Conservation (phyloP, 2,113 vertebrate species). For the Tenebrosternarchus preto region DNA sequence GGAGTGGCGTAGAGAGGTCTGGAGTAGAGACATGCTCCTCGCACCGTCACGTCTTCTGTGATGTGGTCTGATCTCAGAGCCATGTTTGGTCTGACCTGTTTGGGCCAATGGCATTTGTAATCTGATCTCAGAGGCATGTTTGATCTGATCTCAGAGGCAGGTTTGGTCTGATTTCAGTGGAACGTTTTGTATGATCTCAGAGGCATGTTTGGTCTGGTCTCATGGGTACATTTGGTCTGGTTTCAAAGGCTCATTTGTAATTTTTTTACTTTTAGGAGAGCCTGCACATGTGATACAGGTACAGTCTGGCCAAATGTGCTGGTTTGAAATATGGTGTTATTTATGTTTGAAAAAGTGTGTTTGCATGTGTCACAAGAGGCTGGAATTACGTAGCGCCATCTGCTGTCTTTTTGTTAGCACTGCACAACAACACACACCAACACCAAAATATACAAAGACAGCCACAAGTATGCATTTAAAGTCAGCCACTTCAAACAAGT, state of each 20-base stretch:
- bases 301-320: background rate
- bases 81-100: no score
- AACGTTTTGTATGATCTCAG: no score
- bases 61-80: no score
- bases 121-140: no score
- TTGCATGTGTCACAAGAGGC: conserved; percentile 13
- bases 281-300: background rate
- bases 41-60: no score
- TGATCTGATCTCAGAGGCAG: no score
- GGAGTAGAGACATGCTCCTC: no score
- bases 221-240: background rate
- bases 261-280: background rate
- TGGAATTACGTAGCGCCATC: conserved; percentile 69
- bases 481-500: conserved; percentile 35
- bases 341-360: no score
- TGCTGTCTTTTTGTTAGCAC: conserved; percentile 59
- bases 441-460: conserved; percentile 13
- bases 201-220: no score
- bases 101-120: no score
- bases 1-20: no score
- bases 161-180: no score
- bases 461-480: conserved; percentile 23
- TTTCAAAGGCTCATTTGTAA: background rate
- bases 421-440: conserved; percentile 53
- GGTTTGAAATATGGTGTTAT: background rate